Percentiles rank a stretch among this genome's conserved stretches.
Evolutionary conservation across 2,113 vertebrate species (phyloP).

Genomic region (Myotis davidii): DNA sequence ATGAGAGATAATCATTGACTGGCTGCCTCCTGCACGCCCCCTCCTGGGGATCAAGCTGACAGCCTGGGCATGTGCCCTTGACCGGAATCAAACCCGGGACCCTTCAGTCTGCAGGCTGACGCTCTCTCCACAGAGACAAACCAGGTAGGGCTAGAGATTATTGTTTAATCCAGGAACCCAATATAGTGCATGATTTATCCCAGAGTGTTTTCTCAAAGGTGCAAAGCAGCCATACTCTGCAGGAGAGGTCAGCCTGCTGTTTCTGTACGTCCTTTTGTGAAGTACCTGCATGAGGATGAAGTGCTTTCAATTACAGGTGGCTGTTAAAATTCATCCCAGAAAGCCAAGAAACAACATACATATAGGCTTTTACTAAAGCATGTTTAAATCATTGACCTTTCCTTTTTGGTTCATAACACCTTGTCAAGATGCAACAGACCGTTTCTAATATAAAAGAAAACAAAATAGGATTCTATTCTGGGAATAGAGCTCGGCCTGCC

Average conservation of each 20-base stretch:
- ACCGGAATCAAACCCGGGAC: no score
- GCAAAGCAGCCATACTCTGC: background rate
- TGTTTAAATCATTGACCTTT: slow-evolving; percentile 67
- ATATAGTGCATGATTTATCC: background rate
- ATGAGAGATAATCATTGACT: no score
- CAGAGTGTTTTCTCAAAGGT: background rate
- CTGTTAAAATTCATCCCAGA: slow-evolving; percentile 59
- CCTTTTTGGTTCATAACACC: slow-evolving; percentile 59
- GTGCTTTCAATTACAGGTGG: slow-evolving; percentile 36
- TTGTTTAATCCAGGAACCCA: background rate
- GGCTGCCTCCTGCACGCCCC: no score
- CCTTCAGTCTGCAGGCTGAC: no score
- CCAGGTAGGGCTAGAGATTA: background rate
- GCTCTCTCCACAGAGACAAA: no score
- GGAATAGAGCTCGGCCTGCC: background rate
- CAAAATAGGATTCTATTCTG: slow-evolving; percentile 51
- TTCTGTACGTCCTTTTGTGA: background rate
- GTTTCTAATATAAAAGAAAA: slow-evolving; percentile 69
- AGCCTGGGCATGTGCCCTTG: no score
- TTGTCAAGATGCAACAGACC: slow-evolving; percentile 28
- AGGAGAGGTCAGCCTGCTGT: background rate
- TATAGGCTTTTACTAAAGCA: slow-evolving; percentile 48
- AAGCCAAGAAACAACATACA: slow-evolving; percentile 30
- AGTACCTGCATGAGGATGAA: background rate
- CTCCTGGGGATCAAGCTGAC: no score